Conservation (phyloP, 2,888 invertebrate genomes). For the Polyommatus icarus region DNA sequence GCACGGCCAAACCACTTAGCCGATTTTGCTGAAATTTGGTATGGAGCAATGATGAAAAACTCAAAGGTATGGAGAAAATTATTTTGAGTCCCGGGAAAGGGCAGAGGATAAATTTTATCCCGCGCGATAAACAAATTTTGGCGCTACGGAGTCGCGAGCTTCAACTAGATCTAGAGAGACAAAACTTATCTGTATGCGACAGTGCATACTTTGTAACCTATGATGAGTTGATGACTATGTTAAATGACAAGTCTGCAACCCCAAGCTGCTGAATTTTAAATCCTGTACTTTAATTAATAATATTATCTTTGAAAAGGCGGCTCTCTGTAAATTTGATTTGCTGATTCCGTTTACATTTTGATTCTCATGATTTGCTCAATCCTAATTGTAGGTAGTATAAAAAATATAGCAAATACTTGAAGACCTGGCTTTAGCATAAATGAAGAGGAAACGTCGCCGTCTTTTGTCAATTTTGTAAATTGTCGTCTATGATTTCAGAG, state of each 20-base stretch:
- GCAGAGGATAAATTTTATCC: no score
- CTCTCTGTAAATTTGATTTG: constrained; percentile 59
- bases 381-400: constrained; percentile 44
- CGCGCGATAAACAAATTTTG: no score
- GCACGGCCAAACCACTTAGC: no score
- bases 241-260: not conserved
- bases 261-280: not conserved
- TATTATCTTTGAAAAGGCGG: constrained; percentile 39
- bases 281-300: constrained; percentile 8
- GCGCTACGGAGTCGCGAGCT: no score
- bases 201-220: no score
- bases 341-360: constrained; percentile 62
- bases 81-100: no score
- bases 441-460: constrained; percentile 22
- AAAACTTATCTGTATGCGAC: no score
- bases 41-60: no score
- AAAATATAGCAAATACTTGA: constrained; percentile 32
- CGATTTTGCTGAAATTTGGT: no score
- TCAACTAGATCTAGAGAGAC: no score
- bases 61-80: no score
- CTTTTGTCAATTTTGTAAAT: constrained; percentile 1
- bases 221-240: no score
- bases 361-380: constrained; percentile 53
- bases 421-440: constrained; percentile 24
- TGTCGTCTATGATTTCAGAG: not conserved